These are phyloP conservation scores for Cyprinodon variegatus DNA, from an alignment of 2,113 vertebrate species.

Conservation along the genomic window DNA sequence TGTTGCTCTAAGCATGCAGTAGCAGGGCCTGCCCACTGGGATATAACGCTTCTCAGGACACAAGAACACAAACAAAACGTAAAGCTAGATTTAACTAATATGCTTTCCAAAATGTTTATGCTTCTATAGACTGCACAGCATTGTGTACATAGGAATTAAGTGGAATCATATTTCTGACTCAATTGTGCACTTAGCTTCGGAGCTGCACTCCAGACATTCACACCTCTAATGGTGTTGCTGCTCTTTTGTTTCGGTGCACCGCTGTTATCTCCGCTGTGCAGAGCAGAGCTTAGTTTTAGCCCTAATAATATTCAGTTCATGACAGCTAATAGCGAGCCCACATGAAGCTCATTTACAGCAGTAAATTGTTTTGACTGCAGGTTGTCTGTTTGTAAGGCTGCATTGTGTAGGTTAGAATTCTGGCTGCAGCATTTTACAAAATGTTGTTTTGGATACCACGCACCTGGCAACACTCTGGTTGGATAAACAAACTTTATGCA, in stretches of 20 bases:
- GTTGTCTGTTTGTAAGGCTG: background rate
- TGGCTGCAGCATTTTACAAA: conserved; percentile 49
- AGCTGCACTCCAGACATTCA: conserved; percentile 8
- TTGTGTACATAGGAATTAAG: conserved; percentile 5
- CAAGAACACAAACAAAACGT: conserved; percentile 9
- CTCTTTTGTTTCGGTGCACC: conserved; percentile 13
- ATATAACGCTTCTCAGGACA: conserved; percentile 12
- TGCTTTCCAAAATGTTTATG: background rate
- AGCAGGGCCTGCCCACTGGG: conserved; percentile 7
- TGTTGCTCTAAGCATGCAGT: conserved; percentile 1
- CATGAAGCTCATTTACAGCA: background rate
- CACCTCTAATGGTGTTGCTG: conserved; percentile 6
- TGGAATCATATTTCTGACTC: conserved; percentile 7
- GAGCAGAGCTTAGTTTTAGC: conserved; percentile 7
- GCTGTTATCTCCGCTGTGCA: conserved; percentile 15
- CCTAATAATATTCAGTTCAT: conserved; percentile 5
- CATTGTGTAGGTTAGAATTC: conserved; percentile 29
- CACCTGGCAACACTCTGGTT: conserved; percentile 7
- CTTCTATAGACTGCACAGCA: background rate
- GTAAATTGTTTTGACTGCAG: conserved; percentile 4
- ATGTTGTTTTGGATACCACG: conserved; percentile 35
- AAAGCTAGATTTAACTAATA: conserved; percentile 18
- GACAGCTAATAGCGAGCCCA: conserved; percentile 6
- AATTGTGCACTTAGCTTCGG: conserved; percentile 8
- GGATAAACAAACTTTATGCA: conserved; percentile 10